Evolutionary conservation across 2,888 invertebrate species (phyloP), one percentile per base, ranked within the genome.

Genomic region (Platycheirus albimanus): DNA sequence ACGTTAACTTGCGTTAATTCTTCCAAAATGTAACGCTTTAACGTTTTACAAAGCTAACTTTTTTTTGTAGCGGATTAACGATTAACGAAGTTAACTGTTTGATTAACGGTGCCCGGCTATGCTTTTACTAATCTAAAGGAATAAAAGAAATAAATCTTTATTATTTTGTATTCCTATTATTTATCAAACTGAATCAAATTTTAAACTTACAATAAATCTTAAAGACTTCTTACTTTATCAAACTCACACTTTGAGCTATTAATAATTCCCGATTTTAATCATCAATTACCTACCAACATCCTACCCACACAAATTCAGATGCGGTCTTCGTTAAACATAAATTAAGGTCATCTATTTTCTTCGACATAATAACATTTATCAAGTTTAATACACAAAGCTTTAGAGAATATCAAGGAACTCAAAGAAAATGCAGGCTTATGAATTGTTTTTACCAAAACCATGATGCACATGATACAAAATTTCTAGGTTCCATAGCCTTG

Each of bases 311-410:
- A 38, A 38, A 38, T 38, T 24, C 49, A 49, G 38, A 20, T 56
- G 56, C 38, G 56, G 38, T 38, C 20, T 38, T 38, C 56, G 20
- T n/a, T 10, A 20, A 38, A 56, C 13, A 56, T 56, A 56, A 38
- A 38, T 56, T 38, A 0, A 24, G n/a, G n/a, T n/a, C n/a, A 24
- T 20, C 36, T 38, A 13, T 38, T 38, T 38, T 19, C 36, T 56
- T 56, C 38, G 56, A 56, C 56, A 56, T 20, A 38, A 38, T 38
- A 56, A 56, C 56, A 56, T 56, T 56, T 56, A 56, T 56, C 56
- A 56, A 38, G 56, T 56, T 54, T 36, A 38, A 56, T 38, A 38
- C 56, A 56, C 36, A 56, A 20, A 38, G 38, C 20, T 20, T 0
- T 3, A 36, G 20, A 1, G 15, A 43, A 43, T 5, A 5, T 4